These are phyloP conservation scores for Sebastes dallii DNA, from an alignment of 2,797 vertebrate species.

Conservation along the genomic window DNA sequence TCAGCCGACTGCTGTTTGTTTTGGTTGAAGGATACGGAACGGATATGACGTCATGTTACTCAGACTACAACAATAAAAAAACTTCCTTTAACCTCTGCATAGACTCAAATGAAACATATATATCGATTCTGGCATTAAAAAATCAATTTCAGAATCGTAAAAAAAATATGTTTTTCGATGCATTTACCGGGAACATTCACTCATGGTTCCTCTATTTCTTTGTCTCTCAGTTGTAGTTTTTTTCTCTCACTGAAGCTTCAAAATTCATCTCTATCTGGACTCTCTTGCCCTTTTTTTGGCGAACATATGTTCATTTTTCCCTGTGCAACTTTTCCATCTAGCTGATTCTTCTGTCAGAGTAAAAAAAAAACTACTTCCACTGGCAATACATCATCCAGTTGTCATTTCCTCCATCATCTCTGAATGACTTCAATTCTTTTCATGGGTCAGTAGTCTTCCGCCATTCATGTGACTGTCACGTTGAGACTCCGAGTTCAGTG, in stretches of 20 bases:
- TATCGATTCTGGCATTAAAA: too few species aligned
- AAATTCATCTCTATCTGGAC: neutral
- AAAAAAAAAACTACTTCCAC: neutral
- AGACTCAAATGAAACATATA: rapidly evolving
- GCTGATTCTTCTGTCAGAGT: neutral
- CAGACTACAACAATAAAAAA: too few species aligned
- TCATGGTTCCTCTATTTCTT: too few species aligned
- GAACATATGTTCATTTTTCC: neutral
- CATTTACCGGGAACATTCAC: too few species aligned
- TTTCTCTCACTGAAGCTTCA: neutral
- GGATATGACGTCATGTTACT: too few species aligned
- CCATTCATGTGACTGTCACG: neutral
- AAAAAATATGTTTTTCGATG: too few species aligned
- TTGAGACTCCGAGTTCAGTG: conserved; percentile 8
- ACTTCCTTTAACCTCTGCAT: too few species aligned
- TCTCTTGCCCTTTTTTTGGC: neutral
- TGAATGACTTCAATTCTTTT: conserved; percentile 18
- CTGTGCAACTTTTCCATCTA: neutral
- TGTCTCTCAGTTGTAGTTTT: too few species aligned
- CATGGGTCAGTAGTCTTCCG: conserved; percentile 9
- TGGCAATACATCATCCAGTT: neutral
- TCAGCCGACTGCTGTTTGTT: too few species aligned
- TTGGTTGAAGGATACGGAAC: too few species aligned
- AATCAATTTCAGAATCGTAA: too few species aligned
- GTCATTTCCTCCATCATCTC: conserved; percentile 13